These are phyloP conservation scores for Papio anubis DNA, from an alignment of 2,113 vertebrate genomes.

Conservation along the genomic window DNA sequence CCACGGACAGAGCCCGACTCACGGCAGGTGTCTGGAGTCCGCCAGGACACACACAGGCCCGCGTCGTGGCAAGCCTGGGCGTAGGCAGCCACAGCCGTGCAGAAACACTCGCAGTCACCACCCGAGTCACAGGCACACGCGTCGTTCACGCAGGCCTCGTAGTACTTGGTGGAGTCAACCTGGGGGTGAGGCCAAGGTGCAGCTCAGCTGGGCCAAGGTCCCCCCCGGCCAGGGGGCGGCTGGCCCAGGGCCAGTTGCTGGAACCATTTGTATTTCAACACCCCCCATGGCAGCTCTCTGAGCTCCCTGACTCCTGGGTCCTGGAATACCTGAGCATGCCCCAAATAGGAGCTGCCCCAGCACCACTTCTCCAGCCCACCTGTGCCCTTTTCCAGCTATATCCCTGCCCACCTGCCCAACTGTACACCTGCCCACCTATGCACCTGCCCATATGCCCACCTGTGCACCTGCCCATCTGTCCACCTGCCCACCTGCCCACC, in stretches of 20 bases:
- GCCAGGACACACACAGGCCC: slow-evolving; percentile 91
- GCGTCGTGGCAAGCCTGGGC: slow-evolving; percentile 91
- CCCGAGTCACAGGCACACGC: slow-evolving; percentile 95
- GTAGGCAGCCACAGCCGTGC: slow-evolving; percentile 94
- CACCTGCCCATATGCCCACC: background rate
- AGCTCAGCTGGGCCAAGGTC: background rate
- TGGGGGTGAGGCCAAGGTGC: slow-evolving; percentile 61
- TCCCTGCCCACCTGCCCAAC: no score
- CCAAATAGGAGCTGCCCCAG: background rate
- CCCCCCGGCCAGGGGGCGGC: fast-evolving
- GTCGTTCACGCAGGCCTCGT: slow-evolving; percentile 92
- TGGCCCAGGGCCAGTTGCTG: background rate
- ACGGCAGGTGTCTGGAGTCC: slow-evolving; percentile 94
- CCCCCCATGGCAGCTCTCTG: background rate
- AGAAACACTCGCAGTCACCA: slow-evolving; percentile 96
- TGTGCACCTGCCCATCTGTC: fast-evolving
- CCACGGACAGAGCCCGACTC: slow-evolving; percentile 79
- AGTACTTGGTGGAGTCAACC: slow-evolving; percentile 93
- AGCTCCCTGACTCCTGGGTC: background rate
- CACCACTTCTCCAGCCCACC: background rate
- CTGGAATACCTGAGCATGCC: no score
- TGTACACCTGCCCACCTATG: fast-evolving
- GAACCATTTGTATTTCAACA: background rate
- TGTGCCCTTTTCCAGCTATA: no score
- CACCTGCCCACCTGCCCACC: fast-evolving